These are phyloP conservation scores for Coregonus clupeaformis DNA, from an alignment of 2,113 vertebrate species.

Conservation along the genomic window DNA sequence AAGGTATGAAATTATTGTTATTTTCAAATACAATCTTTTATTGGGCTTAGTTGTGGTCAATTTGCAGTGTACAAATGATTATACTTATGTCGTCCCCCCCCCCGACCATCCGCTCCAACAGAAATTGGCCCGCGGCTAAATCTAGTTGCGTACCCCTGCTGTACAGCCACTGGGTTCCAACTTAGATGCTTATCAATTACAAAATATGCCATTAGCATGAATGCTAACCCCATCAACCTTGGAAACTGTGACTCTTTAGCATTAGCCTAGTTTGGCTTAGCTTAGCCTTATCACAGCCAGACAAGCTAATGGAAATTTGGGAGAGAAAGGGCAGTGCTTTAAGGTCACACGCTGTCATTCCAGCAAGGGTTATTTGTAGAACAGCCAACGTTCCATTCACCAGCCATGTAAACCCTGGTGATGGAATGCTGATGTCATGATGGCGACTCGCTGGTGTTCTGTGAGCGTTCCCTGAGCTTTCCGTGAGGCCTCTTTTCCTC, in stretches of 20 bases:
- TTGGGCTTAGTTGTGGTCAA: no score
- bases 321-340: neutral
- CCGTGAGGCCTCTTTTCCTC: constrained; percentile 55
- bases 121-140: no score
- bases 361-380: neutral
- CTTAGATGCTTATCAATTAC: no score
- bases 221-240: neutral
- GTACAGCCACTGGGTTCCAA: no score
- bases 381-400: neutral
- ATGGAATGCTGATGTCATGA: constrained; percentile 1
- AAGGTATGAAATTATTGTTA: no score
- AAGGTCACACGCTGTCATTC: constrained; percentile 1
- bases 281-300: neutral
- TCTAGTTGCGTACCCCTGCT: no score
- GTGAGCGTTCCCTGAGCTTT: neutral
- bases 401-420: neutral
- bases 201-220: no score
- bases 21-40: no score
- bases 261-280: neutral
- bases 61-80: no score
- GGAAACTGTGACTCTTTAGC: neutral
- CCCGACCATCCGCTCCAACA: no score
- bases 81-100: no score
- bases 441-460: neutral
- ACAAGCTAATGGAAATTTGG: neutral